Conservation (phyloP, 2,797 vertebrate genomes). For the Diplodus puntazzo region DNA sequence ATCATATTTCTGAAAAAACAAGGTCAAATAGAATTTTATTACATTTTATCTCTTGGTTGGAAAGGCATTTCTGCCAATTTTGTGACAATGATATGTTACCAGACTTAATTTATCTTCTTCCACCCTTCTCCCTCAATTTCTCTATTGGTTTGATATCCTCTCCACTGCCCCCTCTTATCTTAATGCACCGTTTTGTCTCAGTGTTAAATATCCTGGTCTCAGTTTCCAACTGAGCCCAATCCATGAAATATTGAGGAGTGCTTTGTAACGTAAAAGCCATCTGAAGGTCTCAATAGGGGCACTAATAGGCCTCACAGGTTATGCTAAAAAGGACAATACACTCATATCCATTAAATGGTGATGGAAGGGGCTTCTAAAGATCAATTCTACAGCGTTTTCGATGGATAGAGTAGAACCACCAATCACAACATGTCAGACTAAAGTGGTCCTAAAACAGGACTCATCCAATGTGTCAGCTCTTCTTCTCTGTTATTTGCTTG, state of each 20-base stretch:
- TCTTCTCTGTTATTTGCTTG: constrained; percentile 57
- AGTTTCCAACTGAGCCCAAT: constrained; percentile 50
- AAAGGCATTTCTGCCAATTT: constrained; percentile 22
- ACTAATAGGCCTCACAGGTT: constrained; percentile 11
- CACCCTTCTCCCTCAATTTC: not conserved
- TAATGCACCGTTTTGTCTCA: constrained; percentile 63
- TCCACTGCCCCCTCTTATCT: constrained; percentile 2
- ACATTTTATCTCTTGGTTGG: not conserved
- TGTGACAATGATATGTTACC: constrained; percentile 19
- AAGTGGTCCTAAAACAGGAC: constrained; percentile 54
- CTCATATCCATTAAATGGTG: constrained; percentile 21
- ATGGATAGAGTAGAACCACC: constrained; percentile 8
- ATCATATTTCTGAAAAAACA: constrained; percentile 5
- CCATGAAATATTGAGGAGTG: constrained; percentile 75
- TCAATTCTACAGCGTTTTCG: constrained; percentile 20
- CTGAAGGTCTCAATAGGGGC: constrained; percentile 20
- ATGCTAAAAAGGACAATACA: constrained; percentile 18
- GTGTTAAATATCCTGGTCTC: constrained; percentile 64
- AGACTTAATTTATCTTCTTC: constrained; percentile 15
- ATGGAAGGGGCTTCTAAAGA: constrained; percentile 9
- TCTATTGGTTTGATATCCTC: constrained; percentile 26
- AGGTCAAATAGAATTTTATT: constrained; percentile 10
- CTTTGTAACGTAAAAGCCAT: constrained; percentile 64
- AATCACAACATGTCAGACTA: constrained; percentile 36
- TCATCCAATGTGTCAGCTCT: constrained; percentile 56